A percentile compares a stretch with the other conserved stretches of the same genome.
phyloP scores from a whole-genome alignment of 2,888 invertebrate genomes.

The Pandemis cinnamomeana region DNA sequence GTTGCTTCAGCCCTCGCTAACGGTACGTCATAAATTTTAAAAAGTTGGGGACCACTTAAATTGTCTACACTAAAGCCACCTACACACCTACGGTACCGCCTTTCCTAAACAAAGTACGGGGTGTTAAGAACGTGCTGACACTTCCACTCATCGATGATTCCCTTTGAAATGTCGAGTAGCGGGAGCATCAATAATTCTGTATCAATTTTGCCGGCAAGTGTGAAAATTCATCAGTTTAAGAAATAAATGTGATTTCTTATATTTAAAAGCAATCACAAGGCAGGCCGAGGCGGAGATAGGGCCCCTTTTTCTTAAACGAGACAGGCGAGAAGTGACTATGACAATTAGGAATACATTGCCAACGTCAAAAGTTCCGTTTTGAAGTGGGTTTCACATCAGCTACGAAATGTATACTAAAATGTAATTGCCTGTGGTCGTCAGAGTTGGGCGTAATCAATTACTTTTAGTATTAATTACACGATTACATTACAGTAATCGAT shows the following conservation, averaged over 20 bases:
- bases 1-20: not conserved
- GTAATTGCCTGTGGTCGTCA: too few species aligned
- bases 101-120: conserved; percentile 4
- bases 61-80: not conserved
- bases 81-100: not conserved
- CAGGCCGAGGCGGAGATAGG: too few species aligned
- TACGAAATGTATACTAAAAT: too few species aligned
- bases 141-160: conserved; percentile 13
- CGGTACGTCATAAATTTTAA: not conserved
- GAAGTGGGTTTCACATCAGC: too few species aligned
- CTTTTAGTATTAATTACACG: too few species aligned
- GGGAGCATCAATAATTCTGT: conserved; percentile 15
- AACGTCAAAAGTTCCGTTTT: too few species aligned
- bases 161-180: conserved; percentile 4
- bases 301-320: too few species aligned
- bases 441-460: too few species aligned
- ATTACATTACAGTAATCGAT: too few species aligned
- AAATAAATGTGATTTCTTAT: not conserved
- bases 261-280: not conserved
- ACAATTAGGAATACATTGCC: too few species aligned
- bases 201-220: not conserved
- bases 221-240: not conserved
- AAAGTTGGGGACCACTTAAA: not conserved
- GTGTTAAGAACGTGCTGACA: conserved; percentile 14
- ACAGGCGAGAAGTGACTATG: too few species aligned